phyloP scores from a whole-genome alignment of 2,888 invertebrate genomes.

The Cantharis rustica region DNA sequence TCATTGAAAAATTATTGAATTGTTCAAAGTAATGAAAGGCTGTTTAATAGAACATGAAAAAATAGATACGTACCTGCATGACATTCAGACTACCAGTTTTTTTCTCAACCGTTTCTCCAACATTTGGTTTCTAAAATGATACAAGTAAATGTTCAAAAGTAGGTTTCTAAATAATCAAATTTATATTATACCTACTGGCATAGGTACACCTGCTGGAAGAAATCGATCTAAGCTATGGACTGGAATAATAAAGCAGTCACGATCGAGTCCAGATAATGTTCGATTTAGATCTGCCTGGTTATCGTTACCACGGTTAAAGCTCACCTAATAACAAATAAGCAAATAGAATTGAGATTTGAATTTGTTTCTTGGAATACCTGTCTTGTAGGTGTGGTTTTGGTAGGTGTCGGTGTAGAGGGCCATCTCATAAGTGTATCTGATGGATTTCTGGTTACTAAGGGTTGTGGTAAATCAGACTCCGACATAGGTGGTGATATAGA shows the following conservation, averaged over 20 bases:
- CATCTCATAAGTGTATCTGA: conserved; percentile 65
- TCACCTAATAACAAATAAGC: conserved; percentile 24
- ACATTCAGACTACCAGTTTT: conserved; percentile 51
- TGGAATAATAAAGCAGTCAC: conserved; percentile 93
- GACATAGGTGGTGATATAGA: conserved; percentile 61
- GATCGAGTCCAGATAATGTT: conserved; percentile 80
- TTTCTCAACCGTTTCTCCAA: conserved; percentile 45
- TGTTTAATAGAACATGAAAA: not conserved
- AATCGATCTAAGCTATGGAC: conserved; percentile 86
- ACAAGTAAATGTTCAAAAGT: conserved; percentile 12
- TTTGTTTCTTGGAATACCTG: conserved; percentile 49
- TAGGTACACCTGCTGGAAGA: conserved; percentile 88
- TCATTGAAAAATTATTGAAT: no score
- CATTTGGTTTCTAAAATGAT: conserved; percentile 48
- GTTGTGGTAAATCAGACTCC: conserved; percentile 73
- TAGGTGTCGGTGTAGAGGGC: conserved; percentile 57
- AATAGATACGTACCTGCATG: conserved; percentile 47
- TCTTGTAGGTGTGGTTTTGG: conserved; percentile 55
- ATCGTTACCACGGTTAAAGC: conserved; percentile 48
- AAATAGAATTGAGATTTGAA: not conserved
- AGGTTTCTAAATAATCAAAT: conserved; percentile 2
- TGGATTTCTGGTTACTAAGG: conserved; percentile 70
- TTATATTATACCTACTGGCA: conserved; percentile 57
- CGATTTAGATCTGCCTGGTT: conserved; percentile 54
- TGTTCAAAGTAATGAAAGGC: no score